Conservation (phyloP, 2,797 vertebrate genomes). For the Champsocephalus gunnari region DNA sequence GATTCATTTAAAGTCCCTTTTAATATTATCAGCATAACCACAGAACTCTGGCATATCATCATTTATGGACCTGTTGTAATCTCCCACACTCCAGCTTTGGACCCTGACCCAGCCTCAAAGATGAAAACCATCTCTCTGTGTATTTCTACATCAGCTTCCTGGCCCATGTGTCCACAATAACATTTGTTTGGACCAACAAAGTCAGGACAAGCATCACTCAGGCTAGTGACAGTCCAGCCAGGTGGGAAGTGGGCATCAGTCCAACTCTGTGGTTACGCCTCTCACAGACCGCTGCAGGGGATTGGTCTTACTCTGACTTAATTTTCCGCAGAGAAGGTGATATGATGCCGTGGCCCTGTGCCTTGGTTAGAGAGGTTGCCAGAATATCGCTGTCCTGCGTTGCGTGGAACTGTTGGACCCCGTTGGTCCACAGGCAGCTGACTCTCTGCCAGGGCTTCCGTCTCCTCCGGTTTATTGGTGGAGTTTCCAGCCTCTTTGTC, state of each 20-base stretch:
- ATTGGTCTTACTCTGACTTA: constrained; percentile 43
- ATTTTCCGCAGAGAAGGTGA: constrained; percentile 67
- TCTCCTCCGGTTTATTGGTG: constrained; percentile 38
- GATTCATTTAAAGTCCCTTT: not conserved
- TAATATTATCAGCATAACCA: constrained; percentile 9
- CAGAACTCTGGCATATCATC: constrained; percentile 11
- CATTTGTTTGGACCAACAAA: constrained; percentile 31
- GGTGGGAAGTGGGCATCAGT: constrained; percentile 33
- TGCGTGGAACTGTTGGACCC: constrained; percentile 79
- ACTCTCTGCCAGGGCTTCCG: constrained; percentile 34
- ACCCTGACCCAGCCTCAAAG: constrained; percentile 22
- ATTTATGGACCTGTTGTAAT: constrained; percentile 25
- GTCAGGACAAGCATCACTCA: constrained; percentile 30
- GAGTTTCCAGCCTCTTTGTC: constrained; percentile 63
- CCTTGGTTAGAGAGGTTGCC: constrained; percentile 43
- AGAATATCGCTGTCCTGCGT: constrained; percentile 79
- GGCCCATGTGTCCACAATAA: not conserved
- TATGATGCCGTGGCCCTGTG: constrained; percentile 65
- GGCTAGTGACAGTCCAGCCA: constrained; percentile 22
- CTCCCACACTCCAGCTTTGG: constrained; percentile 22
- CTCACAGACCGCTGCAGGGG: constrained; percentile 23
- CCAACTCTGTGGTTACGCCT: constrained; percentile 31
- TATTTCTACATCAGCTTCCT: constrained; percentile 14
- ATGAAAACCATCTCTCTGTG: constrained; percentile 18
- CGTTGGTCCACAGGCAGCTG: constrained; percentile 39